Conservation (phyloP, 2,888 invertebrate species). For the Melipona bicolor region DNA sequence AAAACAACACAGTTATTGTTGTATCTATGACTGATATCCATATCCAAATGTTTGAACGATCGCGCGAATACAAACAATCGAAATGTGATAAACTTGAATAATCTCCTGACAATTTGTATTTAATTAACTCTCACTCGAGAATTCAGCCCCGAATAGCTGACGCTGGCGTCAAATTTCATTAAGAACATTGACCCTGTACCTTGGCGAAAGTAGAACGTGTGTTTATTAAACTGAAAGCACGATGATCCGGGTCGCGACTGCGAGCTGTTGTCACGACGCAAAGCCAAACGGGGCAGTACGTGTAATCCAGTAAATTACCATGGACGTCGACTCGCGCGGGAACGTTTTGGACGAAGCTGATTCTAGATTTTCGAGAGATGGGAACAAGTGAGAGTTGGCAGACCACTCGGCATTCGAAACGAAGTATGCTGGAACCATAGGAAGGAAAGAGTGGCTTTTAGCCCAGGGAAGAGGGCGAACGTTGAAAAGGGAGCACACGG, state of each 20-base stretch:
- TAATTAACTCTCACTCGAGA: too few species aligned
- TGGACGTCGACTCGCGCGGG: slow-evolving; percentile 6
- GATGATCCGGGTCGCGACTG: background rate
- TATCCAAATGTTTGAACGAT: too few species aligned
- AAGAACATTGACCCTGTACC: too few species aligned
- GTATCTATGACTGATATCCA: too few species aligned
- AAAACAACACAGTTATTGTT: too few species aligned
- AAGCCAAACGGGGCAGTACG: background rate
- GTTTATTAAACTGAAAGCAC: background rate
- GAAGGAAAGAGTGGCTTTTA: slow-evolving; percentile 59
- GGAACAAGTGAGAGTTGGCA: background rate
- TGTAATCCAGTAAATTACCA: slow-evolving; percentile 44
- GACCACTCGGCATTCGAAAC: slow-evolving; percentile 51
- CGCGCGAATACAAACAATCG: too few species aligned
- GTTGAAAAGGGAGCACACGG: slow-evolving; percentile 24
- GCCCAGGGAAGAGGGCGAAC: slow-evolving; percentile 7
- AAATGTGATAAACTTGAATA: too few species aligned
- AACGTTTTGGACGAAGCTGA: background rate
- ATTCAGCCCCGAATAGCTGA: too few species aligned
- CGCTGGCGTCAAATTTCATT: too few species aligned
- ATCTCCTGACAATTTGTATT: too few species aligned
- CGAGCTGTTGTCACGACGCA: background rate
- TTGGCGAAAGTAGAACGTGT: background rate
- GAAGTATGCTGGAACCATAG: slow-evolving; percentile 43
- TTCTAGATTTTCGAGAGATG: background rate